Percentiles rank a stretch among this genome's conserved stretches.
Evolutionary conservation across 2,797 vertebrate species (phyloP).

Genomic region (Alosa sapidissima): DNA sequence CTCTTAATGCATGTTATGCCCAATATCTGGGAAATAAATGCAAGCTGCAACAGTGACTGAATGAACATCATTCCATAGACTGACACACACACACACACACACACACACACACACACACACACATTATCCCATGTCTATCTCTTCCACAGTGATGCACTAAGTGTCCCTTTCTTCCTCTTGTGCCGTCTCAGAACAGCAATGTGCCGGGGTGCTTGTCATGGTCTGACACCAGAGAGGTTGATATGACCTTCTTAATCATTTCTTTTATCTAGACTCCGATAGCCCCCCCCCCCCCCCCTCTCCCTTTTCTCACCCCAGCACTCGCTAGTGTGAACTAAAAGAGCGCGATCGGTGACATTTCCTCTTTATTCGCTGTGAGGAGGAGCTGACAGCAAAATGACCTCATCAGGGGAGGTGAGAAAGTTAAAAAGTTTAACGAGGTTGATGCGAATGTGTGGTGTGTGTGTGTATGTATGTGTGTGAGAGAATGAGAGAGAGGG

Average conservation of each 20-base stretch:
- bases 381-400: neutral
- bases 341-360: slow-evolving; percentile 4
- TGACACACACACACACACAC: neutral
- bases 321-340: neutral
- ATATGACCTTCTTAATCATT: slow-evolving; percentile 20
- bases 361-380: neutral
- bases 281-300: neutral
- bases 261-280: neutral
- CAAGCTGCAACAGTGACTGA: neutral
- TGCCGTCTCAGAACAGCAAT: neutral
- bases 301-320: neutral
- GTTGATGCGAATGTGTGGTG: neutral
- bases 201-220: neutral
- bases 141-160: neutral
- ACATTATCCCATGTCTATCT: neutral
- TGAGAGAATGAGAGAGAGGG: neutral
- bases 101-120: neutral
- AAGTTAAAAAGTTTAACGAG: slow-evolving; percentile 5
- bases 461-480: slow-evolving; percentile 12
- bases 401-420: neutral
- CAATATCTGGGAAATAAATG: neutral
- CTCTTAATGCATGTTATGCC: neutral
- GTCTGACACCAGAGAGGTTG: neutral
- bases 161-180: neutral
- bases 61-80: neutral